Evolutionary conservation across 2,888 invertebrate genomes (phyloP).

Genomic region (Plutella xylostella): DNA sequence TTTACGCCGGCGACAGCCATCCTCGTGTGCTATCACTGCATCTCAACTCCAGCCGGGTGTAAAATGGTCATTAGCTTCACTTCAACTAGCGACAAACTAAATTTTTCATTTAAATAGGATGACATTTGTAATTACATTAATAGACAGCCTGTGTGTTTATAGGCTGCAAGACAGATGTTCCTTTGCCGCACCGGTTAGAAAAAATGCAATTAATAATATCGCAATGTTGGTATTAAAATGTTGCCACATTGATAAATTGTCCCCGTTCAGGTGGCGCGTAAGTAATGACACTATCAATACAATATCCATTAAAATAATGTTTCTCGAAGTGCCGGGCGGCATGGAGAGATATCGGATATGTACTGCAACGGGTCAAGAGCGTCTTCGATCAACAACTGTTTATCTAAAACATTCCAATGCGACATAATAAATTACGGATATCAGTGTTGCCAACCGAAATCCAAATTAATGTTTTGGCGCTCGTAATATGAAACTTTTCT

Average conservation of each 20-base stretch:
- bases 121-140: constrained; percentile 24
- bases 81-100: constrained; percentile 14
- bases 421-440: constrained; percentile 25
- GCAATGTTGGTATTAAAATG: not conserved
- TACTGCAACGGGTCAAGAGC: constrained; percentile 27
- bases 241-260: constrained; percentile 15
- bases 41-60: constrained; percentile 21
- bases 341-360: constrained; percentile 36
- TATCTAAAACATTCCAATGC: constrained; percentile 34
- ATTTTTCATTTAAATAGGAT: constrained; percentile 29
- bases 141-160: constrained; percentile 13
- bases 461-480: no score
- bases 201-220: not conserved
- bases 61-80: constrained; percentile 20
- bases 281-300: constrained; percentile 24
- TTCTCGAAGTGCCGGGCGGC: constrained; percentile 37
- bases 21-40: constrained; percentile 30
- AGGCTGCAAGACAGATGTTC: not conserved
- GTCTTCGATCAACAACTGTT: constrained; percentile 43
- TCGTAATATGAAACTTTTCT: no score
- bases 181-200: constrained; percentile 1
- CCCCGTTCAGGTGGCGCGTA: constrained; percentile 28
- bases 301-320: constrained; percentile 47
- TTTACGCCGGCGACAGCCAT: constrained; percentile 32
- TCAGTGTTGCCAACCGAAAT: constrained; percentile 31